These are phyloP conservation scores for Amphipyra tragopoginis DNA, from an alignment of 2,888 invertebrate genomes.

Conservation along the genomic window DNA sequence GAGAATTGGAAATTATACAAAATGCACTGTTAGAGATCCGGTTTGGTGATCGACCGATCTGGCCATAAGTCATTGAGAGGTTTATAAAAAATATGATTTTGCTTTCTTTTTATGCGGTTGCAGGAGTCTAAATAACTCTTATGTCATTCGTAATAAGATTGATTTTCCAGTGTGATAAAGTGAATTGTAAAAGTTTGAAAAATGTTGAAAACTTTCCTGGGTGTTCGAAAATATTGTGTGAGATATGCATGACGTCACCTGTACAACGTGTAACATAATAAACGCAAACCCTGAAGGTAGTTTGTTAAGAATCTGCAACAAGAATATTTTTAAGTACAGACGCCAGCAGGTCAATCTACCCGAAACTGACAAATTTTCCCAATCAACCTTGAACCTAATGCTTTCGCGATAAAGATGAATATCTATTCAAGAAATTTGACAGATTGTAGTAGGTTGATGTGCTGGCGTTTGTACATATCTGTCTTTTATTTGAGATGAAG, in stretches of 20 bases:
- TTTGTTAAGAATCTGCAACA: too few relatives aligned
- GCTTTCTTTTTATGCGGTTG: conserved; percentile 48
- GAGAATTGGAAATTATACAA: conserved; percentile 3
- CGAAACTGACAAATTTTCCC: too few relatives aligned
- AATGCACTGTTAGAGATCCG: conserved; percentile 53
- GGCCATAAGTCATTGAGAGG: conserved; percentile 30
- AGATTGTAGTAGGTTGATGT: too few relatives aligned
- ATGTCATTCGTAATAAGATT: conserved; percentile 20
- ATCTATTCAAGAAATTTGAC: too few relatives aligned
- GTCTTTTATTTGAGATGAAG: too few relatives aligned
- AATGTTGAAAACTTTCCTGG: conserved; percentile 35
- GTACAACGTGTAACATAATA: too few relatives aligned
- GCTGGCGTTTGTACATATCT: too few relatives aligned
- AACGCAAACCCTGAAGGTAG: too few relatives aligned
- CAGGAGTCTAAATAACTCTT: conserved; percentile 11
- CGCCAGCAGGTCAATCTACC: too few relatives aligned
- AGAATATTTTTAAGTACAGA: too few relatives aligned
- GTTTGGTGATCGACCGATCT: conserved; percentile 50
- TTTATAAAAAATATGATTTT: conserved; percentile 27
- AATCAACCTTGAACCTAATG: too few relatives aligned
- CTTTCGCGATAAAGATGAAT: too few relatives aligned
- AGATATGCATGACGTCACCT: conserved; percentile 18
- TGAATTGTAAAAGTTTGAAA: conserved; percentile 6
- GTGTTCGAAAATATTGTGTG: conserved; percentile 2
- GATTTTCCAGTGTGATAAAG: conserved; percentile 21